Evolutionary conservation across 2,113 vertebrate genomes (phyloP), one percentile per base, ranked within the genome.

Genomic region (Pedionomus torquatus): DNA sequence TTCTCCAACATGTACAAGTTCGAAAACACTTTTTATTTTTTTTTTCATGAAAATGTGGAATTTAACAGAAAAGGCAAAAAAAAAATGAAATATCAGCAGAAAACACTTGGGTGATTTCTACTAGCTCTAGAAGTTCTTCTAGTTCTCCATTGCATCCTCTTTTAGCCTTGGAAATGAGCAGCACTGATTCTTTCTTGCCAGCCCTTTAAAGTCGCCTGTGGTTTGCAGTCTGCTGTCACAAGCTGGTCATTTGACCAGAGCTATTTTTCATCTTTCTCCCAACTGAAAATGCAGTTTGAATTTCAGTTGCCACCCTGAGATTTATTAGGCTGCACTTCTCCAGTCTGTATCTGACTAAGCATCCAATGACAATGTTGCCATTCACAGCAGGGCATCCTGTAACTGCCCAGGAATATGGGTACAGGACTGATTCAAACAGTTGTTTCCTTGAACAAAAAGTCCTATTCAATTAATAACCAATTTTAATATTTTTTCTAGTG

Each of bases 401-500:
- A 78, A 39, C 14, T 11, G 17, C 2, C 1, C 14, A 44, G 44
- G 25, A 57, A 41, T 51, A 30, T 3, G 17, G 12, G 14, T 61
- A 33, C 19, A 31, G 9, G 26, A n/a, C 39, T n/a, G 46, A 87
- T 82, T 89, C 83, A 92, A 46, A 39, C 4, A 2, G 1, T 52
- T 61, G 20, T 51, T 72, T 48, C 52, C 41, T 95, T 55, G 48
- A 23, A 80, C 16, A 74, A 52, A 70, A 88, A 72, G 4, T 70
- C 90, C 20, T 17, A 70, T 33, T 3, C 26, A 63, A 7, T 18
- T 48, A 81, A 55, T 33, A 78, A 54, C 0, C 11, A 44, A 49
- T 78, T 51, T 68, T 64, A 78, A 46, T 90, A 57, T 54, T 91
- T 91, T 96, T 94, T 93, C 24, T 66, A 41, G n/a, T 80, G n/a